These are phyloP conservation scores for Halichoerus grypus DNA, from an alignment of 2,113 vertebrate species.

Conservation along the genomic window DNA sequence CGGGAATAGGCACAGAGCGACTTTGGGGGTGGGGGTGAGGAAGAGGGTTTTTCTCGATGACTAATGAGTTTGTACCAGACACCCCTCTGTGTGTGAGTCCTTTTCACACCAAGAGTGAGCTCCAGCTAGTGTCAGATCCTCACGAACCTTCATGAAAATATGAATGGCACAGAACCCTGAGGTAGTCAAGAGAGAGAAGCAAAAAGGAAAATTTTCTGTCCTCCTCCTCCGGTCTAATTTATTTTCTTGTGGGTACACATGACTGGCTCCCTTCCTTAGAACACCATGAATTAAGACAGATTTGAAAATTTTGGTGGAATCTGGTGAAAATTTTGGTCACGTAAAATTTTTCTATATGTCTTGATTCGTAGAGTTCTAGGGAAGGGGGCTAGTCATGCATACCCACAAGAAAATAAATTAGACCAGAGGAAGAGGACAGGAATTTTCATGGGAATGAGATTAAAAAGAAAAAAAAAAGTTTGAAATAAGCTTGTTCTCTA, in stretches of 20 bases:
- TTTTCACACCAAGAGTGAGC: neutral
- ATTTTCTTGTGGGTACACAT: neutral
- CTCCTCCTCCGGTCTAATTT: neutral
- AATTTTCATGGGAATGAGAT: neutral
- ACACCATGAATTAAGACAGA: neutral
- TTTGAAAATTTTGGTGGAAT: neutral
- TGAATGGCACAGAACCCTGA: neutral
- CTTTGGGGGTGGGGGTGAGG: neutral
- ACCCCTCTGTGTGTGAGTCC: fast-evolving
- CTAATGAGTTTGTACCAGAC: neutral
- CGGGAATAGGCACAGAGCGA: neutral
- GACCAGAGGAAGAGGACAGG: neutral
- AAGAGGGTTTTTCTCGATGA: neutral
- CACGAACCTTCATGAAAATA: neutral
- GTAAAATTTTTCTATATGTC: neutral
- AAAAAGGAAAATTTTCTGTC: neutral
- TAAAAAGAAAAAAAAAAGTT: neutral
- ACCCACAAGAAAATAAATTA: neutral
- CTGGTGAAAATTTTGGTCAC: no score
- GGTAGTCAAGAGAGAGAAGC: neutral
- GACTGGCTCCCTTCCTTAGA: neutral
- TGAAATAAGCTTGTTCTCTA: neutral
- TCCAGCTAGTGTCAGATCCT: neutral
- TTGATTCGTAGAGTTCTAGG: neutral
- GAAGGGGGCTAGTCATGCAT: neutral